phyloP scores from a whole-genome alignment of 2,888 invertebrate genomes.

The Lasioglossum pauxillum region DNA sequence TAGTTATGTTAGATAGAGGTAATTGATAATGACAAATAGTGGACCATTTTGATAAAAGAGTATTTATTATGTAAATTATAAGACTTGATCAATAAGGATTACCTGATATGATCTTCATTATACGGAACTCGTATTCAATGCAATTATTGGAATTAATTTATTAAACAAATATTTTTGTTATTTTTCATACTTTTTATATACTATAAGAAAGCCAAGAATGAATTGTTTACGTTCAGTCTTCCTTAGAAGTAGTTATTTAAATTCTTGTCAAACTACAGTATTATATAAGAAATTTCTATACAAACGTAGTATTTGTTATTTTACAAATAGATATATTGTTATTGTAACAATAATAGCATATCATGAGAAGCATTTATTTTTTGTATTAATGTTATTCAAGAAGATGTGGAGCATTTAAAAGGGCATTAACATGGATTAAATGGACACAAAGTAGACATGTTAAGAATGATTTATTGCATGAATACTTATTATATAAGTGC shows the following conservation, averaged over 20 bases:
- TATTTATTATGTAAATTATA: slow-evolving; percentile 46
- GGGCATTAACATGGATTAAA: slow-evolving; percentile 54
- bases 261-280: slow-evolving; percentile 46
- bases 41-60: slow-evolving; percentile 21
- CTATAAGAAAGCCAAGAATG: slow-evolving; percentile 18
- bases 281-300: slow-evolving; percentile 38
- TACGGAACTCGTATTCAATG: slow-evolving; percentile 24
- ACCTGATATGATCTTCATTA: slow-evolving; percentile 8
- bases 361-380: slow-evolving; percentile 48
- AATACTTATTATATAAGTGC: slow-evolving; percentile 34
- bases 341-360: slow-evolving; percentile 33
- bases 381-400: slow-evolving; percentile 44
- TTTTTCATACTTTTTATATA: slow-evolving; percentile 12
- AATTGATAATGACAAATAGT: background rate
- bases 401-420: slow-evolving; percentile 41
- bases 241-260: slow-evolving; percentile 44
- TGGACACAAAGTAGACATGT: slow-evolving; percentile 29
- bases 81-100: slow-evolving; percentile 12
- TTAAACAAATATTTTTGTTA: slow-evolving; percentile 33
- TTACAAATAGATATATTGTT: slow-evolving; percentile 38
- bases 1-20: background rate
- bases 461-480: slow-evolving; percentile 51
- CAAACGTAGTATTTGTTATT: slow-evolving; percentile 6
- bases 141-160: slow-evolving; percentile 27
- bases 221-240: slow-evolving; percentile 42